Evolutionary conservation across 2,797 vertebrate species (phyloP), one percentile per base, ranked within the genome.

Genomic region (Lutjanus argentimaculatus): DNA sequence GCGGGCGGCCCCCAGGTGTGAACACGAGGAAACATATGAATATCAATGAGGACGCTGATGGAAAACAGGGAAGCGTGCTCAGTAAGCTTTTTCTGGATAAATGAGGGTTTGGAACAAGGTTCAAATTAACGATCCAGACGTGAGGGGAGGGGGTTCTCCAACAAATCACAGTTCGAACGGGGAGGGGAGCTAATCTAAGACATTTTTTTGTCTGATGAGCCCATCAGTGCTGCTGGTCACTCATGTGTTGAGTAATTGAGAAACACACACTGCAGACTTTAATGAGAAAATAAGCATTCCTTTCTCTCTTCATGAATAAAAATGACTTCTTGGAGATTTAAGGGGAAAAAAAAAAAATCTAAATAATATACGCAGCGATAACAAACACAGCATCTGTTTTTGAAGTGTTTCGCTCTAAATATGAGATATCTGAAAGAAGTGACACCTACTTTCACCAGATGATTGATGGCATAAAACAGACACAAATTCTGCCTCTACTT

Each of bases 231-330:
- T 76, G 87, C 84, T 85, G 89, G 91, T 88, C 91, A 90, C 84
- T 89, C 87, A 85, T 91, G 91, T 92, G 91, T 87, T 80, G 79
- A 92, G 85, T 89, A 83, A 90, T 86, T 86, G 89, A 88, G 85
- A 83, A 87, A 87, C 80, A 66, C 70, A 85, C 85, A 51, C 87
- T 46, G 80, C 78, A 79, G 77, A 75, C 69, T 82, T 79, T 88
- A 90, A 91, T 91, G 89, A 92, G 82, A 84, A 88, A 91, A 91
- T 90, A 89, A 92, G 82, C 79, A 82, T 83, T 88, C 77, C 78
- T 76, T 84, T 56, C 67, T 64, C 51, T 74, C 78, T 67, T 84
- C 88, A 90, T 90, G 91, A 92, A 90, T 88, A 92, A 91, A 88
- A 88, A 89, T 88, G 74, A 86, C 82, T 86, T 85, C 75, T 87